phyloP scores from a whole-genome alignment of 1,140 invertebrate genomes.

The Drosophila kepulauana region DNA sequence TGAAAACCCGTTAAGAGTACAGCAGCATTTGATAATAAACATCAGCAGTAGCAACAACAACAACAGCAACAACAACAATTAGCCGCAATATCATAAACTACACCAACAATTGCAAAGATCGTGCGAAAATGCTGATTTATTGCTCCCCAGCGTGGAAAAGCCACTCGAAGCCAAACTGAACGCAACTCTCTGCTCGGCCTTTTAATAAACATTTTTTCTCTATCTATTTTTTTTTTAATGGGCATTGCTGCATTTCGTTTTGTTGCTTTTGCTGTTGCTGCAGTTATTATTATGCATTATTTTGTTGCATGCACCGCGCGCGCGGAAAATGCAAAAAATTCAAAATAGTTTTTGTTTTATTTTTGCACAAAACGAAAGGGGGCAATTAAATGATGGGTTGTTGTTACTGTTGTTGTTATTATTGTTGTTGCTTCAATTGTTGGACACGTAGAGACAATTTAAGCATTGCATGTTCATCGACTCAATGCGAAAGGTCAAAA shows the following conservation, averaged over 20 bases:
- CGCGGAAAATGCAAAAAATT: constrained; percentile 2
- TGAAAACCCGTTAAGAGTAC: constrained; percentile 23
- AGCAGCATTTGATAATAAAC: constrained; percentile 4
- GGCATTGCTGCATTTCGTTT: constrained; percentile 10
- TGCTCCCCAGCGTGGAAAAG: constrained; percentile 1
- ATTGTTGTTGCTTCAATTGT: background rate
- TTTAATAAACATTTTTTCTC: constrained; percentile 5
- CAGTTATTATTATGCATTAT: constrained; percentile 10
- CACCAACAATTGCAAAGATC: constrained; percentile 35
- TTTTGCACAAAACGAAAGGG: constrained; percentile 6
- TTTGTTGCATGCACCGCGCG: background rate
- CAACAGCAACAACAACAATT: constrained; percentile 27
- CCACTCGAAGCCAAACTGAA: constrained; percentile 1
- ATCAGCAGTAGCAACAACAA: background rate
- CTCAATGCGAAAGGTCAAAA: constrained; percentile 27
- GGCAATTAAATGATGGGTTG: constrained; percentile 22
- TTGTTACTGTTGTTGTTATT: background rate
- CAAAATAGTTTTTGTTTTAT: constrained; percentile 10
- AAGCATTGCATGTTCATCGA: constrained; percentile 12
- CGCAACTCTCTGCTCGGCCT: background rate
- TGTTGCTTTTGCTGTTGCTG: background rate
- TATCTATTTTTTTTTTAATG: background rate
- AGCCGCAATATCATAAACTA: constrained; percentile 41
- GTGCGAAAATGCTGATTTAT: constrained; percentile 47
- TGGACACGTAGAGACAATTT: constrained; percentile 27